These are phyloP conservation scores for Camponotus floridanus DNA, from an alignment of 1,140 invertebrate genomes.

Conservation along the genomic window DNA sequence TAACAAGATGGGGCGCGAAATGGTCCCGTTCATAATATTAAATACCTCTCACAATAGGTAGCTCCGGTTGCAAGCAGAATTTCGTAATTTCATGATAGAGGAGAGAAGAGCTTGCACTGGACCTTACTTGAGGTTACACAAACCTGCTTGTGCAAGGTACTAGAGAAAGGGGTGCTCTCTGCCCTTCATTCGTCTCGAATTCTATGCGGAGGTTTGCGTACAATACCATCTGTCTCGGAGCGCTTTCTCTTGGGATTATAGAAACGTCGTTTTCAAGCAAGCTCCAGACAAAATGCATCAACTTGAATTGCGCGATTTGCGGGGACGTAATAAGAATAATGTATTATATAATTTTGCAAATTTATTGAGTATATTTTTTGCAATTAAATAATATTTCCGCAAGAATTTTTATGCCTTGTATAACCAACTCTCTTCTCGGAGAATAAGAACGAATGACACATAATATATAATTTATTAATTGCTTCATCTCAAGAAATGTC, in stretches of 20 bases:
- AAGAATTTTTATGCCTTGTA: slow-evolving; percentile 1
- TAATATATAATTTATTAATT: neutral
- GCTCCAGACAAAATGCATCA: slow-evolving; percentile 38
- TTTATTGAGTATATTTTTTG: neutral
- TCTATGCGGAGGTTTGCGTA: slow-evolving; percentile 52
- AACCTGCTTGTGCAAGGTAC: slow-evolving; percentile 41
- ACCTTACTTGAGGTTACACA: slow-evolving; percentile 51
- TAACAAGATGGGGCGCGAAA: neutral
- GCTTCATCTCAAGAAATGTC: neutral
- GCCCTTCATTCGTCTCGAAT: slow-evolving; percentile 53
- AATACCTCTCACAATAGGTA: slow-evolving; percentile 31
- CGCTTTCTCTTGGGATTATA: slow-evolving; percentile 59
- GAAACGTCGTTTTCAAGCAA: slow-evolving; percentile 57
- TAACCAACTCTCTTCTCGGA: neutral
- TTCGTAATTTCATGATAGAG: slow-evolving; percentile 49
- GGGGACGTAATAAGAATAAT: slow-evolving; percentile 4
- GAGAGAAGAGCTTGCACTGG: slow-evolving; percentile 7
- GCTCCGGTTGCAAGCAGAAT: slow-evolving; percentile 20
- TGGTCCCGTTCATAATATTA: slow-evolving; percentile 13
- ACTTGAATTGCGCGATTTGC: slow-evolving; percentile 45
- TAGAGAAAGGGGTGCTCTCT: slow-evolving; percentile 47
- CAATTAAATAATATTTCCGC: neutral
- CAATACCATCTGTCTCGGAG: slow-evolving; percentile 39
- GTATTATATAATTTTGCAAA: slow-evolving; percentile 37
- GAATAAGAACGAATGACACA: neutral